These are phyloP conservation scores for Phalacrocorax brasilianus DNA, from an alignment of 2,113 vertebrate genomes.

Conservation along the genomic window DNA sequence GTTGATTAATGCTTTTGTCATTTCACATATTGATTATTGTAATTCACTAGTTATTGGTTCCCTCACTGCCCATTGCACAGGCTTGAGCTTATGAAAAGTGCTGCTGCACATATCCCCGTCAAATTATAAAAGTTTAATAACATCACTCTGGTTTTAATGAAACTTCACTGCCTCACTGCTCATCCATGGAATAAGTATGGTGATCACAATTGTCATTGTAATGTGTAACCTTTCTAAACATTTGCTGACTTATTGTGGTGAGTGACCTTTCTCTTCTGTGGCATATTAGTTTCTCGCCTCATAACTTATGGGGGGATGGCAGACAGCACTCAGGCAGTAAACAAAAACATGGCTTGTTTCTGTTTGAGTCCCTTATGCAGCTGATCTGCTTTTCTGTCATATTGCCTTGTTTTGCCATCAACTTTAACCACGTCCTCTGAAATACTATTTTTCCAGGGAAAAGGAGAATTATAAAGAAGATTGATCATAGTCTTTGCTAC, in stretches of 20 bases:
- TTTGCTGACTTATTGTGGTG: background rate
- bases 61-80: background rate
- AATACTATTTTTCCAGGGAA: background rate
- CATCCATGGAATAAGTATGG: background rate
- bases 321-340: background rate
- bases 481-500: background rate
- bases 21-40: slow-evolving; percentile 62
- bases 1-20: slow-evolving; percentile 58
- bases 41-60: slow-evolving; percentile 32
- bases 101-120: background rate
- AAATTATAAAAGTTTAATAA: slow-evolving; percentile 51
- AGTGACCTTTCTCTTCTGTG: slow-evolving; percentile 9
- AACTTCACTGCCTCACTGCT: slow-evolving; percentile 16
- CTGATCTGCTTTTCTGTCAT: background rate
- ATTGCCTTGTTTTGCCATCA: background rate
- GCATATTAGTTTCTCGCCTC: background rate
- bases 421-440: background rate
- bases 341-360: background rate
- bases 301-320: background rate
- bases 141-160: slow-evolving; percentile 23
- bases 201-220: background rate
- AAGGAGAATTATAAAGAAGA: background rate
- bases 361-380: background rate
- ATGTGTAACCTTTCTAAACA: background rate
- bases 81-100: background rate